These are phyloP conservation scores for Atrina japonica DNA, from an alignment of 2,888 invertebrate genomes.

Conservation along the genomic window DNA sequence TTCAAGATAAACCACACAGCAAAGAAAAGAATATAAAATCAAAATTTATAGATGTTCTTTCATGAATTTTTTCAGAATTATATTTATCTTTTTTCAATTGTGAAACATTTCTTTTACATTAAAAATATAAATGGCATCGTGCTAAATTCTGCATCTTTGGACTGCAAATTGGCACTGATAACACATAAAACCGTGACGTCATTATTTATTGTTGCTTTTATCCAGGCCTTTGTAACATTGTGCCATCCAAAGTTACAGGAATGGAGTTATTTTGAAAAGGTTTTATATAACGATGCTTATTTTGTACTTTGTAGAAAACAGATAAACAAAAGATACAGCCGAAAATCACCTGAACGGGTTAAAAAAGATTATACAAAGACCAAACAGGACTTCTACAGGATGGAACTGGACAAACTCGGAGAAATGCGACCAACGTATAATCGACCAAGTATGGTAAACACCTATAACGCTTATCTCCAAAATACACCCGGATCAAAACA, in stretches of 20 bases:
- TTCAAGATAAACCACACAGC: too few relatives aligned
- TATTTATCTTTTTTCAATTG: too few relatives aligned
- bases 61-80: too few relatives aligned
- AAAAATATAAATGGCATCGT: too few relatives aligned
- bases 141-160: too few relatives aligned
- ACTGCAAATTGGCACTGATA: too few relatives aligned
- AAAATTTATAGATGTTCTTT: too few relatives aligned
- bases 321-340: conserved; percentile 66
- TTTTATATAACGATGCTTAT: background rate
- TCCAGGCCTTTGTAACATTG: background rate
- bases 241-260: too few relatives aligned
- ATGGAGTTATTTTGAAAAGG: too few relatives aligned
- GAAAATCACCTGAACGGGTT: conserved; percentile 57
- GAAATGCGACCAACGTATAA: conserved; percentile 64
- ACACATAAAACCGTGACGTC: too few relatives aligned
- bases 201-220: background rate
- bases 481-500: conserved; percentile 75
- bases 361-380: conserved; percentile 72
- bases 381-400: conserved; percentile 73
- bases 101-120: too few relatives aligned
- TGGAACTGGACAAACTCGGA: conserved; percentile 73
- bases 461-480: conserved; percentile 77
- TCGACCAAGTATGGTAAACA: conserved; percentile 63
- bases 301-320: conserved; percentile 57
- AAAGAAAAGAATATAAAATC: too few relatives aligned